Evolutionary conservation across 2,113 vertebrate species (phyloP).

Genomic region (Caretta caretta): DNA sequence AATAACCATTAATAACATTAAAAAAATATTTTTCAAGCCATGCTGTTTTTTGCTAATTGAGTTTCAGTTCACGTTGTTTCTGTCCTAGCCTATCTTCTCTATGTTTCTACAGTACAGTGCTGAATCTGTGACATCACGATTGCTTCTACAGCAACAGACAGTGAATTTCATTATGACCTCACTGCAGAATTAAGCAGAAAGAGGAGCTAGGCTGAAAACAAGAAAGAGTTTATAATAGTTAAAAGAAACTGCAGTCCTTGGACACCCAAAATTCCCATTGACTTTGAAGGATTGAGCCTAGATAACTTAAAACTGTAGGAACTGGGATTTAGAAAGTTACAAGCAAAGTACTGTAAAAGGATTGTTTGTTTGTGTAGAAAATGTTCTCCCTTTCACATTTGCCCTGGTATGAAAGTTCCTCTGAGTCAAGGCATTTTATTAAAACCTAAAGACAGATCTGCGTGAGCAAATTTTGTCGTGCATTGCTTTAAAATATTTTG

Average conservation of each 20-base stretch:
- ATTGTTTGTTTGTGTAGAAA: neutral
- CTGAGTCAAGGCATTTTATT: neutral
- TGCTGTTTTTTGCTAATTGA: conserved; percentile 8
- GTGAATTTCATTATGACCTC: conserved; percentile 16
- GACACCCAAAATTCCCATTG: neutral
- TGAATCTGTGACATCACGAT: neutral
- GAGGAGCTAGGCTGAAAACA: neutral
- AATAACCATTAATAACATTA: conserved; percentile 4
- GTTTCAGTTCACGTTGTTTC: neutral
- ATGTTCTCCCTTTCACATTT: conserved; percentile 6
- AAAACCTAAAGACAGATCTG: neutral
- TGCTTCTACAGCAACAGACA: neutral
- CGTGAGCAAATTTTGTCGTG: neutral
- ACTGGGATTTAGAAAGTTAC: neutral
- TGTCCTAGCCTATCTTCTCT: neutral
- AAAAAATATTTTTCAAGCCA: neutral
- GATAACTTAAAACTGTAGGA: neutral
- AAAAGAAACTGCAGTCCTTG: neutral
- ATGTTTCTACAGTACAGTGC: neutral
- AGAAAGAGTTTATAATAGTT: neutral
- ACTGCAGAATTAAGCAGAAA: neutral
- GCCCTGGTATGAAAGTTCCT: neutral
- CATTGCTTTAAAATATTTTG: neutral
- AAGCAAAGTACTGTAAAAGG: neutral
- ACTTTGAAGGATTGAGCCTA: neutral